Conservation (phyloP, 2,797 vertebrate genomes). For the Sitta carolinensis region DNA sequence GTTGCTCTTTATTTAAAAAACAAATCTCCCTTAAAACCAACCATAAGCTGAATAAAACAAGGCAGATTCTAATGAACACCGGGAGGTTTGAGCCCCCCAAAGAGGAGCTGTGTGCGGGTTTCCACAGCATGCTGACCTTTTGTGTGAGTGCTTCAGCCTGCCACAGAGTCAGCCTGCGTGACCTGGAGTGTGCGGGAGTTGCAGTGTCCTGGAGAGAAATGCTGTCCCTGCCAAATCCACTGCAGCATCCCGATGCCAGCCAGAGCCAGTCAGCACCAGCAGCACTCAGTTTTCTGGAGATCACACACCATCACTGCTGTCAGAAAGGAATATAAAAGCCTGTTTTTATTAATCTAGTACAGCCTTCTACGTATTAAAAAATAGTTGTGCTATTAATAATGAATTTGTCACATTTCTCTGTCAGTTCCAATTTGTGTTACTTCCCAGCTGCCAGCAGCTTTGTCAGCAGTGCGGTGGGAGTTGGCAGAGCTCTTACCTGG, state of each 20-base stretch:
- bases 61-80: background rate
- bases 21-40: background rate
- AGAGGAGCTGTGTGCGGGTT: background rate
- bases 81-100: background rate
- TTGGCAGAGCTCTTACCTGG: background rate
- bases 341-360: conserved; percentile 50
- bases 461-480: background rate
- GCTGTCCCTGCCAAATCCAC: rapidly evolving
- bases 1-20: background rate
- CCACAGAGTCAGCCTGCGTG: background rate
- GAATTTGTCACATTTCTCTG: conserved; percentile 47
- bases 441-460: background rate
- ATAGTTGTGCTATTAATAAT: conserved; percentile 60
- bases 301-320: background rate
- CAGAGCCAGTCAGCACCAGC: background rate
- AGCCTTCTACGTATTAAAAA: conserved; percentile 34
- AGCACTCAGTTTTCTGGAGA: background rate
- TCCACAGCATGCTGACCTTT: conserved; percentile 29
- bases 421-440: conserved; percentile 10
- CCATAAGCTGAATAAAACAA: background rate
- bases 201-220: conserved; percentile 33
- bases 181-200: conserved; percentile 16
- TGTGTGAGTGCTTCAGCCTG: background rate
- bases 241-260: background rate
- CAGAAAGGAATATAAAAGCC: background rate